Evolutionary conservation across 2,797 vertebrate species (phyloP), one percentile per base, ranked within the genome.

Genomic region (Sitta carolinensis): DNA sequence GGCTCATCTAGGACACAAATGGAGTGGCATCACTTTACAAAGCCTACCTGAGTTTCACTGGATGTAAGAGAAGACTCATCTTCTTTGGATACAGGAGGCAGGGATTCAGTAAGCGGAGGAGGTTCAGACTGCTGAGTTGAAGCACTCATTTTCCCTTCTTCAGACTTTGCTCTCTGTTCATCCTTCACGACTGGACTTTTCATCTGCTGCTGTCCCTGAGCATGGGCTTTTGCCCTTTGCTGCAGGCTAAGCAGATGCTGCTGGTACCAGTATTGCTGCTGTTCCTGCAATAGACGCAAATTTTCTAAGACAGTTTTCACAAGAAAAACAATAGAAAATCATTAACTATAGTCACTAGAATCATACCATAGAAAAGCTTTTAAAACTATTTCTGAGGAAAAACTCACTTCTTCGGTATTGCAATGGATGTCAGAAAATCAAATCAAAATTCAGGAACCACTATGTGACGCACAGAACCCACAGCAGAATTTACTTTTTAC

Each of bases 191-290:
- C 64, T 50, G 96, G 90, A 87, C 97, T 93, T 82, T 97, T 97
- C 26, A 88, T 81, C 69, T 93, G 95, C 92, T 98, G 98, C 90
- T 97, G 97, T 26, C 97, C 97, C 45, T 98, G 97, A 69, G 97
- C 97, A 93, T 98, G 98, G 88, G 98, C 98, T 97, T 98, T 98
- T 82, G 98, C 98, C 96, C 98, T 98, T 89, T 98, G 98, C 93
- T 98, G 98, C 83, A 99, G 97, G 96, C 99, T 99, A 96, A 99
- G 98, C 74, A 99, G 97, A 96, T 99, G 99, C 84, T 99, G 99
- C 89, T 99, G 98, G 96, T 99, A 99, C 99, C 99, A 99, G 93
- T 98, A 99, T 36, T 99, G 99, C 94, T 99, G 99, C 93, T 99
- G 99, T 40, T 99, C 98, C 99, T 99, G 93, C 20, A 96, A 97